A percentile compares a stretch with the other conserved stretches of the same genome.
Evolutionary conservation across 2,888 invertebrate species (phyloP).

Genomic region (Philopedon plagiatum): DNA sequence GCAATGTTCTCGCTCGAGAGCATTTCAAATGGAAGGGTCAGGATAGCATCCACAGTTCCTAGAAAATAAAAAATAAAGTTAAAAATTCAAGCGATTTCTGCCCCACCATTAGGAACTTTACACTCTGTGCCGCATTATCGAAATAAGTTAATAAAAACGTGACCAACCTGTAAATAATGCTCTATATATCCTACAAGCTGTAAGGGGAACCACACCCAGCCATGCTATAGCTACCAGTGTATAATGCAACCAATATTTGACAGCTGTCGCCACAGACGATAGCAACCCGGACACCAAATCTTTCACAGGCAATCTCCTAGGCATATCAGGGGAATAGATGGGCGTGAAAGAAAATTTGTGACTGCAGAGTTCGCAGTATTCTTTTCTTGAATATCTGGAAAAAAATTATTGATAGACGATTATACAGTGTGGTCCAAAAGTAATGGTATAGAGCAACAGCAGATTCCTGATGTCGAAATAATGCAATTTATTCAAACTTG

Average conservation of each 20-base stretch:
- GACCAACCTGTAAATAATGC: slow-evolving; percentile 49
- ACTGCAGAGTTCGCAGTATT: slow-evolving; percentile 98
- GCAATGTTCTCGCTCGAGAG: slow-evolving; percentile 93
- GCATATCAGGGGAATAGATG: slow-evolving; percentile 99
- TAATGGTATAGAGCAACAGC: too few species aligned
- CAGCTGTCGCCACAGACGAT: slow-evolving; percentile 90
- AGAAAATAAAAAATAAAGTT: slow-evolving; percentile 60
- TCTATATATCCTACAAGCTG: slow-evolving; percentile 93
- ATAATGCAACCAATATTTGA: slow-evolving; percentile 98
- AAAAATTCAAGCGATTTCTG: too few species aligned
- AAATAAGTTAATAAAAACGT: not conserved
- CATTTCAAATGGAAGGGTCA: slow-evolving; percentile 92
- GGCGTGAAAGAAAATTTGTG: slow-evolving; percentile 98
- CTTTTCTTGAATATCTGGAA: slow-evolving; percentile 89
- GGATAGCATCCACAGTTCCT: slow-evolving; percentile 87
- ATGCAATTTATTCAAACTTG: too few species aligned
- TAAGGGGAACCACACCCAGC: slow-evolving; percentile 96
- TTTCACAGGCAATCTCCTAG: slow-evolving; percentile 92
- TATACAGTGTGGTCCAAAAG: not conserved
- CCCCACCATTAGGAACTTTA: too few species aligned
- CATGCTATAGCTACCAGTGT: slow-evolving; percentile 97
- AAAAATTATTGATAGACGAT: not conserved
- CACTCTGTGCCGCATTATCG: not conserved
- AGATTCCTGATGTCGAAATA: too few species aligned
- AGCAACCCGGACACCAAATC: slow-evolving; percentile 94